phyloP scores from a whole-genome alignment of 2,888 invertebrate genomes.

The Didymodactylos carnosus region DNA sequence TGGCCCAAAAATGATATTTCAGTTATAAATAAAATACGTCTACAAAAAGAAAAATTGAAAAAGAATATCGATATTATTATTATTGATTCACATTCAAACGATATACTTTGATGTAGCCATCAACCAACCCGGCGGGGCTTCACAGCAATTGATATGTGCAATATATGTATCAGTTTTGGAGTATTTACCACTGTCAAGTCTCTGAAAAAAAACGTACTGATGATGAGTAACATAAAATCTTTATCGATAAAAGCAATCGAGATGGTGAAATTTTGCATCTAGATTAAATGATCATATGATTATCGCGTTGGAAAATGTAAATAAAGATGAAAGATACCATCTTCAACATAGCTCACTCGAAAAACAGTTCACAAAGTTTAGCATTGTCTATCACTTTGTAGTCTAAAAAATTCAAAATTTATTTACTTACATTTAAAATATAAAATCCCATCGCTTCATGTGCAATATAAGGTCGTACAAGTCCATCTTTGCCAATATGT shows the following conservation, averaged over 20 bases:
- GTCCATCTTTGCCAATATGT: not conserved
- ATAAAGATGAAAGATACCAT: too few species aligned
- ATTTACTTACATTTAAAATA: not conserved
- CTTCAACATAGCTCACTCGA: too few species aligned
- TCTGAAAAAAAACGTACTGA: not conserved
- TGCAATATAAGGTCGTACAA: constrained; percentile 6
- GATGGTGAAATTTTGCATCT: too few species aligned
- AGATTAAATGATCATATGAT: too few species aligned
- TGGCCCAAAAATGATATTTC: not conserved
- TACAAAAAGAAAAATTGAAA: not conserved
- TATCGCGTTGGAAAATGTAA: too few species aligned
- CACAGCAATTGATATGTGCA: not conserved
- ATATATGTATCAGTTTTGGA: not conserved
- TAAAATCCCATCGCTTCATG: constrained; percentile 7
- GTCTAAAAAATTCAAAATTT: too few species aligned
- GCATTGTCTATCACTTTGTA: too few species aligned
- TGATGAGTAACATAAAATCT: too few species aligned
- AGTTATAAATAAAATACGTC: not conserved
- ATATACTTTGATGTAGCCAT: not conserved
- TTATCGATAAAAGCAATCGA: too few species aligned
- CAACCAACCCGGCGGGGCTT: not conserved
- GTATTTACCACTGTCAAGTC: not conserved
- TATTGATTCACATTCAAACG: not conserved
- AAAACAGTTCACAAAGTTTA: too few species aligned
- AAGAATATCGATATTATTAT: too few species aligned